phyloP scores from a whole-genome alignment of 2,113 vertebrate genomes.

The Zosterops japonicus region DNA sequence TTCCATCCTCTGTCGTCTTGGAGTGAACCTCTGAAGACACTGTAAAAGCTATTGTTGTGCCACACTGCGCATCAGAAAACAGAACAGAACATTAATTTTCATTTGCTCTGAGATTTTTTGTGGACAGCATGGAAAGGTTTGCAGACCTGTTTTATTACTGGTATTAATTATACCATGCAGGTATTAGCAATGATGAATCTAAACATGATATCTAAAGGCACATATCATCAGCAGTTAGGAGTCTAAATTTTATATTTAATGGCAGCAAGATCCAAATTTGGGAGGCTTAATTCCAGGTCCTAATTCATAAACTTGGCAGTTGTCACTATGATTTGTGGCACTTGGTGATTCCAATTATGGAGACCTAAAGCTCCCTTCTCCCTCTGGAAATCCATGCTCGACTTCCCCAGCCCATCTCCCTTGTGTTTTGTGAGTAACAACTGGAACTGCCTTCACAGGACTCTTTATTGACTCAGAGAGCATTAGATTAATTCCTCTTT shows the following conservation, averaged over 20 bases:
- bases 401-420: neutral
- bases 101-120: neutral
- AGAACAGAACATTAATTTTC: neutral
- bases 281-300: neutral
- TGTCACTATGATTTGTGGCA: constrained; percentile 38
- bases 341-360: constrained; percentile 30
- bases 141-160: neutral
- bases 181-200: neutral
- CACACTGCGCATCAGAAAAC: neutral
- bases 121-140: neutral
- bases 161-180: neutral
- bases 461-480: constrained; percentile 25
- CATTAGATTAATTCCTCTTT: constrained; percentile 45
- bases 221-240: neutral
- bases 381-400: neutral
- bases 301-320: constrained; percentile 36
- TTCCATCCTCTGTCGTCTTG: neutral
- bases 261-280: neutral
- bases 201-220: neutral
- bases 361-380: neutral
- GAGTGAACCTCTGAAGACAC: neutral
- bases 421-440: neutral
- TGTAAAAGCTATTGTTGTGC: neutral
- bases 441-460: neutral
- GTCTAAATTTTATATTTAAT: neutral